These are phyloP conservation scores for Drosophila fungiperda DNA, from an alignment of 2,888 invertebrate species.

Conservation along the genomic window DNA sequence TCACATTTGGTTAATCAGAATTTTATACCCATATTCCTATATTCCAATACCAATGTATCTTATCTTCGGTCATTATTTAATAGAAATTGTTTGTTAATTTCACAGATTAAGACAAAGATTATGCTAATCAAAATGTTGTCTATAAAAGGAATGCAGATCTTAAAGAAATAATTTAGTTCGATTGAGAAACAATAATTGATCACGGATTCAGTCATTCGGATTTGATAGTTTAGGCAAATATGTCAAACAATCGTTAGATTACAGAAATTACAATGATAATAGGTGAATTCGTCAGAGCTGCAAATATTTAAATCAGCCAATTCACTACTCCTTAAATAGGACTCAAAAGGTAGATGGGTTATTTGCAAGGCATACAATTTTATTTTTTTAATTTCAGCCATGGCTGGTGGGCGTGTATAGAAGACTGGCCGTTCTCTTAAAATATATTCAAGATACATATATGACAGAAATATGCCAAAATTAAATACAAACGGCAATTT, in stretches of 20 bases:
- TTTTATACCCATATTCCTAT: neutral
- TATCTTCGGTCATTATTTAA: neutral
- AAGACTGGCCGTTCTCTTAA: constrained; percentile 24
- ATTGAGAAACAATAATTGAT: neutral
- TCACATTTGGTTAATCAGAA: neutral
- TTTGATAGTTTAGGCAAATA: neutral
- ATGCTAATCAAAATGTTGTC: neutral
- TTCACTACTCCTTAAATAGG: constrained; percentile 52
- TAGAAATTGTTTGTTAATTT: neutral
- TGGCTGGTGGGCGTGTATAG: constrained; percentile 63
- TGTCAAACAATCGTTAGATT: constrained; percentile 23
- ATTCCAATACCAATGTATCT: too few relatives aligned
- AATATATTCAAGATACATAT: constrained; percentile 11
- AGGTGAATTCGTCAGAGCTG: constrained; percentile 9
- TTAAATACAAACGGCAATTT: constrained; percentile 57
- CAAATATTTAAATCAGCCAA: constrained; percentile 3
- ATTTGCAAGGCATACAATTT: constrained; percentile 35
- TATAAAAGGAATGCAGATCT: neutral
- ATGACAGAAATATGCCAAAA: constrained; percentile 60
- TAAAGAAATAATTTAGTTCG: neutral
- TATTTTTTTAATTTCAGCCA: constrained; percentile 57
- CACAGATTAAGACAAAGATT: neutral
- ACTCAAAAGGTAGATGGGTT: constrained; percentile 44
- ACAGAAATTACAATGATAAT: constrained; percentile 47
- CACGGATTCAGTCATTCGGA: constrained; percentile 38